Conservation (phyloP, 2,888 invertebrate genomes). For the Schizaphis graminum region DNA sequence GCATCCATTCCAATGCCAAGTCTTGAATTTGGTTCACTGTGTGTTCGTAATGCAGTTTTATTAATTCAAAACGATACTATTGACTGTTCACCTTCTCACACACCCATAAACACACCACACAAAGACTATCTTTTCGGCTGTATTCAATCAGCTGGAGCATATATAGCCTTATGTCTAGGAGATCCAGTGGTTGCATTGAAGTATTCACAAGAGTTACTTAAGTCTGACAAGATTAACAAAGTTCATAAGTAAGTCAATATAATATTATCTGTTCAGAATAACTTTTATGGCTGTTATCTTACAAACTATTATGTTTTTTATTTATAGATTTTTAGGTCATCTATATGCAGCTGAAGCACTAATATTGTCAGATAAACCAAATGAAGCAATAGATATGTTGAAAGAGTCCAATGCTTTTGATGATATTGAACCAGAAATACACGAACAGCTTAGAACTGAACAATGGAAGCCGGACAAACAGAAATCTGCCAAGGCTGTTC, state of each 20-base stretch:
- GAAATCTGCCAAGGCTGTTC: conserved; percentile 78
- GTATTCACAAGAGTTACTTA: conserved; percentile 82
- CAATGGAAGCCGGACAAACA: conserved; percentile 78
- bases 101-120: conserved; percentile 63
- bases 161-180: conserved; percentile 86
- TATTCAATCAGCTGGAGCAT: conserved; percentile 84
- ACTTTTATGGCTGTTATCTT: background rate
- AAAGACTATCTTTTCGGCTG: conserved; percentile 72
- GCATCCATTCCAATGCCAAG: conserved; percentile 90
- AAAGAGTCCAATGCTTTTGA: conserved; percentile 72
- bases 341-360: conserved; percentile 92
- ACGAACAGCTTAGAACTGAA: conserved; percentile 68
- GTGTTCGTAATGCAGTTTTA: conserved; percentile 86
- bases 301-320: conserved; percentile 43
- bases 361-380: conserved; percentile 83
- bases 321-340: conserved; percentile 82
- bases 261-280: background rate
- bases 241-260: conserved; percentile 76
- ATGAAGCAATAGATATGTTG: conserved; percentile 87
- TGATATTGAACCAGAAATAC: conserved; percentile 66
- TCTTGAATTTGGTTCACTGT: conserved; percentile 90
- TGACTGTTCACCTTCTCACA: conserved; percentile 67
- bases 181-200: conserved; percentile 85
- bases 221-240: conserved; percentile 80
- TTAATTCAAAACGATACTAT: conserved; percentile 72